These are phyloP conservation scores for Gallinago solitaria DNA, from an alignment of 2,797 vertebrate genomes.

Conservation along the genomic window DNA sequence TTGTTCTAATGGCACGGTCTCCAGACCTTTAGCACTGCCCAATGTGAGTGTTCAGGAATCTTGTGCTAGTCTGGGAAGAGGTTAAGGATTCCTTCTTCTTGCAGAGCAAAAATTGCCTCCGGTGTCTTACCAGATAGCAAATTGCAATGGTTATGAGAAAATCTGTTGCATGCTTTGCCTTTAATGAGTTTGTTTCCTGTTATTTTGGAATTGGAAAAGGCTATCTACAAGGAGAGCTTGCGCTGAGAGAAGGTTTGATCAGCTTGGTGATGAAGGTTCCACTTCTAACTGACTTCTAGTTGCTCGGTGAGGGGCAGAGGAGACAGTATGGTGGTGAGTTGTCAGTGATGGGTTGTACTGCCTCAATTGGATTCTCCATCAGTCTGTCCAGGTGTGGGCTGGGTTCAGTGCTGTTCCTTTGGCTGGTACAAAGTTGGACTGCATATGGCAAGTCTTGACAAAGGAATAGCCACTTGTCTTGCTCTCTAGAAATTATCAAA, in stretches of 20 bases:
- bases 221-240: background rate
- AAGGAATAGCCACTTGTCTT: background rate
- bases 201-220: background rate
- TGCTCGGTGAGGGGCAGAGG: background rate
- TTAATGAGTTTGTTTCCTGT: background rate
- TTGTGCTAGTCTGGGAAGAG: background rate
- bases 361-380: background rate
- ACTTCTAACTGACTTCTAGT: background rate
- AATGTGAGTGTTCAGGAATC: background rate
- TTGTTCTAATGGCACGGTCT: background rate
- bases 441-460: background rate
- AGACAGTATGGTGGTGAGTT: background rate
- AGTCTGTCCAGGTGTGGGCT: accelerated
- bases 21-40: background rate
- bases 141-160: background rate
- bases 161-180: background rate
- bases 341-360: background rate
- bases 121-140: background rate
- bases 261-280: background rate
- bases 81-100: background rate
- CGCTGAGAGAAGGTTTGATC: background rate
- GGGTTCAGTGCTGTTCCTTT: background rate
- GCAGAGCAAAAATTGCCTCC: background rate
- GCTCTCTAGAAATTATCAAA: background rate
- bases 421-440: background rate